Base-by-base conservation (phyloP, 2,888 invertebrate species). In the Cheilosia urbana region DNA sequence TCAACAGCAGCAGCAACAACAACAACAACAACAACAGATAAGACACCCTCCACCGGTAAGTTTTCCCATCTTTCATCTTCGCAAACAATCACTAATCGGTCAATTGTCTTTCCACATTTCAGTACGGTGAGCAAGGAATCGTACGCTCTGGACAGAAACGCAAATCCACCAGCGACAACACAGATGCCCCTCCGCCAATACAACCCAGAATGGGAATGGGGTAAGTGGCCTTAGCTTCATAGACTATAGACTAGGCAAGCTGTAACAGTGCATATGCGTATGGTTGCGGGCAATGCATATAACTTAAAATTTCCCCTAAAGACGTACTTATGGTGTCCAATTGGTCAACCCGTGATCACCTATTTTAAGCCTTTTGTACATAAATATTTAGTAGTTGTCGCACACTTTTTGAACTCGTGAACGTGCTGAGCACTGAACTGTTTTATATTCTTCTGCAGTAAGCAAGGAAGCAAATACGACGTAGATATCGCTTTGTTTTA, bases 191-290 rank as follows among this genome's bases (percentile, higher is more conserved):
- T 13, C 73, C 87, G 19, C 69, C 51, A n/a, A 58, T 69, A 34
- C 87, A 87, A 69, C 40, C 87, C 0, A 69, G 82, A 73, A 68
- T 87, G 40, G 87, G 87, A 58, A 69, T 87, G 21, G 87, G 87
- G 87, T 87, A 82, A 82, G 87, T 73, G n/a, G 21, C 45, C 55
- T 60, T 68, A 4, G 21, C 11, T 42, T 47, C 2, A 19, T 47
- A 45, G n/a, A n/a, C 9, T 11, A 6, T 60, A 66, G 34, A 9
- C 27, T 53, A 68, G 34, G 37, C 21, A 11, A 34, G 30, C 53
- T 49, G 30, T 63, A 65, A 30, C 47, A 72, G 11, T 71, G 47
- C 62, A 63, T 30, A 53, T 47, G 11, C 51, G 53, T 73, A 58
- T 75, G 77, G 69, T 71, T 82, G 19, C 58, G 76, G 81, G 76